These are phyloP conservation scores for Acestrorhynchus altus DNA, from an alignment of 2,797 vertebrate genomes.

Conservation along the genomic window DNA sequence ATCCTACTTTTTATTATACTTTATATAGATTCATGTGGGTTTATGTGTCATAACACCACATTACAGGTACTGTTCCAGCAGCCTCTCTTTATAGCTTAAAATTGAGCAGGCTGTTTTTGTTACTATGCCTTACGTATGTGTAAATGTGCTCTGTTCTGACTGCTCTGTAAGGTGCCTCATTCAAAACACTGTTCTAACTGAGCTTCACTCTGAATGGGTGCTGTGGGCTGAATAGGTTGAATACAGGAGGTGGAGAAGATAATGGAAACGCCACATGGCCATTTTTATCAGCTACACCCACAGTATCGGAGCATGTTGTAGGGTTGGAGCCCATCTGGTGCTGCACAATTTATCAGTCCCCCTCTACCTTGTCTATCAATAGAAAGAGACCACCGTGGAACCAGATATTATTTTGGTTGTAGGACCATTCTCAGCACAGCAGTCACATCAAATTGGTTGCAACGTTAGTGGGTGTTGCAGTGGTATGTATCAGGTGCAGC, in stretches of 20 bases:
- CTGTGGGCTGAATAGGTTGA: background rate
- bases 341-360: too few species aligned
- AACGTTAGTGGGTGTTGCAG: too few species aligned
- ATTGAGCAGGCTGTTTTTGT: background rate
- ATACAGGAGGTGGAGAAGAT: too few species aligned
- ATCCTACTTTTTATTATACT: background rate
- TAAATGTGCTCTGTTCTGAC: background rate
- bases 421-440: too few species aligned
- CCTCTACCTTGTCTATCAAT: slow-evolving; percentile 54
- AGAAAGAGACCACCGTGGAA: too few species aligned
- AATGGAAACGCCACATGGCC: too few species aligned
- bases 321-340: too few species aligned
- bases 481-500: too few species aligned
- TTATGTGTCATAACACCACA: background rate
- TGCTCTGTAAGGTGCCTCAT: background rate
- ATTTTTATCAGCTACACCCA: slow-evolving; percentile 54
- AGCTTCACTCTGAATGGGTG: background rate
- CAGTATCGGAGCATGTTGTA: slow-evolving; percentile 50
- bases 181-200: background rate
- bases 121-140: background rate
- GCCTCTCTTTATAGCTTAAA: slow-evolving; percentile 34
- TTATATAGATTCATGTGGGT: background rate
- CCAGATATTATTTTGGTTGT: too few species aligned
- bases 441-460: slow-evolving; percentile 70
- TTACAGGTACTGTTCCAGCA: too few species aligned